phyloP scores from a whole-genome alignment of 2,797 vertebrate genomes.

The Hozukius guyotensis region DNA sequence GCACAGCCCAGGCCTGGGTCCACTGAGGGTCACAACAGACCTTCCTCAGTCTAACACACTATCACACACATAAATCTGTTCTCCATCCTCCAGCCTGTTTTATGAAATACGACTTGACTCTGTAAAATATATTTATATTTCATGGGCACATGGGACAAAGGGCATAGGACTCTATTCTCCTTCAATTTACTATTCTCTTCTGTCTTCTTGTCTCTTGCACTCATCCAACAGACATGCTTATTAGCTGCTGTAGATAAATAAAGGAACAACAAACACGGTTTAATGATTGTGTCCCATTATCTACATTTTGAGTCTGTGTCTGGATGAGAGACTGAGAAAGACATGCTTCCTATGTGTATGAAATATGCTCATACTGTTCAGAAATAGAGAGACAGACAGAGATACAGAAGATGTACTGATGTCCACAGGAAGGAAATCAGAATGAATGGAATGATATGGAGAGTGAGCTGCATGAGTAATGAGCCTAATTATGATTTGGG shows the following conservation, averaged over 20 bases:
- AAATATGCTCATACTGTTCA: neutral
- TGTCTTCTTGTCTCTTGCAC: neutral
- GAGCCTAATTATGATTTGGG: slow-evolving; percentile 79
- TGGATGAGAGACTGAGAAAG: neutral
- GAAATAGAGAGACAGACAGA: neutral
- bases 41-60: neutral
- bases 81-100: slow-evolving; percentile 16
- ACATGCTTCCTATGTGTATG: neutral
- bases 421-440: slow-evolving; percentile 51
- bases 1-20: neutral
- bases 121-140: slow-evolving; percentile 74
- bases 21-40: slow-evolving; percentile 9
- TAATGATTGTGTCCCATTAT: slow-evolving; percentile 30
- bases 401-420: slow-evolving; percentile 20
- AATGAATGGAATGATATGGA: slow-evolving; percentile 63
- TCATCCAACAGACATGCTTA: slow-evolving; percentile 8
- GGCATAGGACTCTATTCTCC: neutral
- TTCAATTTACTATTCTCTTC: slow-evolving; percentile 11
- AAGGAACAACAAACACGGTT: slow-evolving; percentile 30
- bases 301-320: neutral
- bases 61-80: slow-evolving; percentile 13
- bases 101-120: slow-evolving; percentile 53
- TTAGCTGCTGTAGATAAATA: slow-evolving; percentile 28
- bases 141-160: slow-evolving; percentile 33
- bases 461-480: slow-evolving; percentile 77